phyloP scores from a whole-genome alignment of 2,113 vertebrate genomes.

The Struthidea cinerea region DNA sequence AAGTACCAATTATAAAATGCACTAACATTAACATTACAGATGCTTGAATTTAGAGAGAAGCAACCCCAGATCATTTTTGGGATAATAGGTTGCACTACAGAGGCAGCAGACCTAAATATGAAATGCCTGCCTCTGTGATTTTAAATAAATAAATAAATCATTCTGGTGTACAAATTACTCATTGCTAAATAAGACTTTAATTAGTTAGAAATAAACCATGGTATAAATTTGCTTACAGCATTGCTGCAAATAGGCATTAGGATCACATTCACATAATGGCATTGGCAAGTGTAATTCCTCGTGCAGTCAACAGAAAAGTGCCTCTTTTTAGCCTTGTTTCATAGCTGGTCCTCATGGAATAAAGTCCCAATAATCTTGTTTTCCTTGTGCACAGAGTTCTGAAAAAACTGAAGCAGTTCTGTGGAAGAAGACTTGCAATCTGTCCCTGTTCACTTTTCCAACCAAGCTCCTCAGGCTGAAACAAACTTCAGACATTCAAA shows the following conservation, averaged over 20 bases:
- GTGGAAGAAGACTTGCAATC: background rate
- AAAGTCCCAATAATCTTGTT: background rate
- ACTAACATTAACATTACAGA: conserved; percentile 39
- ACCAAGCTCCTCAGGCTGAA: background rate
- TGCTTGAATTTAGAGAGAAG: background rate
- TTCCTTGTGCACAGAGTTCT: background rate
- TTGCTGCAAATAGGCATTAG: background rate
- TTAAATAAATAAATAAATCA: background rate
- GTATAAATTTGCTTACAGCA: background rate
- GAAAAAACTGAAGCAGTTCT: background rate
- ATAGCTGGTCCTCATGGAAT: background rate
- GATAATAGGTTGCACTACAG: background rate
- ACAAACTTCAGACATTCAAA: background rate
- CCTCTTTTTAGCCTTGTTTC: background rate
- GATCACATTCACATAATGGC: background rate
- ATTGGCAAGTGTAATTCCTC: background rate
- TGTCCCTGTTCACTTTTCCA: background rate
- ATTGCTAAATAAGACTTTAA: background rate
- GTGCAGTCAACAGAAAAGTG: background rate
- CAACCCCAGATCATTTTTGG: background rate
- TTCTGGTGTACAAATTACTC: background rate
- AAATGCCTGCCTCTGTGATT: background rate
- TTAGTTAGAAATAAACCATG: background rate
- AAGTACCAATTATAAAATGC: conserved; percentile 57
- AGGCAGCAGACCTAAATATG: background rate